A percentile compares a stretch with the other conserved stretches of the same genome.
phyloP scores from a whole-genome alignment of 2,113 vertebrate genomes.

The Acrocephalus kingi region DNA sequence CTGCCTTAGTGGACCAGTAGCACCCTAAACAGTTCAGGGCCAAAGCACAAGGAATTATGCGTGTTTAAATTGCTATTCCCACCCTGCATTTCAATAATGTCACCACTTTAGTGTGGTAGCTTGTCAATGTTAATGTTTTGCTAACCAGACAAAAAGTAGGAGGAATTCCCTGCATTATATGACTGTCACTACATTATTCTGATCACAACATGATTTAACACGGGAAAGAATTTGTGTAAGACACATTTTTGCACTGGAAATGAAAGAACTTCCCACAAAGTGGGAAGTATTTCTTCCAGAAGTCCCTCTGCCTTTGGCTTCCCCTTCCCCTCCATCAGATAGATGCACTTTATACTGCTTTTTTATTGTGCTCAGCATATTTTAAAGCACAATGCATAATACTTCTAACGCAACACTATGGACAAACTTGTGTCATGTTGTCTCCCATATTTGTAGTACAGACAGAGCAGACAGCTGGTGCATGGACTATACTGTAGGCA shows the following conservation, averaged over 20 bases:
- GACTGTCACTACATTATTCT: background rate
- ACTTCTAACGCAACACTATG: background rate
- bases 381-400: background rate
- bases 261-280: background rate
- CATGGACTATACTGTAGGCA: background rate
- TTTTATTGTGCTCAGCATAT: background rate
- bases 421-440: background rate
- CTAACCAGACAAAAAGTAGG: background rate
- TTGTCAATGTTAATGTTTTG: background rate
- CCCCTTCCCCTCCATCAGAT: fast-evolving
- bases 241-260: background rate
- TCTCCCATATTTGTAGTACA: background rate
- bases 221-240: background rate
- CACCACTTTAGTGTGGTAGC: fast-evolving
- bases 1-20: background rate
- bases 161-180: background rate
- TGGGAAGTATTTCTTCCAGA: background rate
- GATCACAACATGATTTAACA: background rate
- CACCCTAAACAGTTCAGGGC: background rate
- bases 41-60: background rate
- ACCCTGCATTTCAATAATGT: background rate
- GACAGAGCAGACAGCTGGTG: background rate
- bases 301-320: background rate
- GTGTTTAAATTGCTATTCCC: background rate
- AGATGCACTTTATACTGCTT: background rate